Conservation (phyloP, 1,140 invertebrate species). For the Matsumurasca onukii region DNA sequence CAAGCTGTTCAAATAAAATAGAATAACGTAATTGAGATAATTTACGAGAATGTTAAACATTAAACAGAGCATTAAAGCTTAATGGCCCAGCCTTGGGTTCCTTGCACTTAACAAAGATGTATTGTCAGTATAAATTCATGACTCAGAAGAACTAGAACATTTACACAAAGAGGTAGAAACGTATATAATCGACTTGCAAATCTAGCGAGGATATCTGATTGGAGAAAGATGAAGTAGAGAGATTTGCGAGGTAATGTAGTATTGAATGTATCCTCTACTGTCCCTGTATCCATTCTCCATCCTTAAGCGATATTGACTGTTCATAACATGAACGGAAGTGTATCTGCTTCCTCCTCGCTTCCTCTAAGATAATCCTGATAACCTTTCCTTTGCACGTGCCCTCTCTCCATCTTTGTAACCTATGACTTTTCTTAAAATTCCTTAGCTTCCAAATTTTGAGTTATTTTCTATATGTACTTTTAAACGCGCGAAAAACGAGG, state of each 20-base stretch:
- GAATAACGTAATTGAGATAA: slow-evolving; percentile 15
- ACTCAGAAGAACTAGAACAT: not conserved
- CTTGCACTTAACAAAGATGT: not conserved
- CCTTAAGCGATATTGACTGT: too few species aligned
- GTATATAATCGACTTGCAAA: not conserved
- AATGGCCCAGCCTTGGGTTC: not conserved
- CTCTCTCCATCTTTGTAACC: too few species aligned
- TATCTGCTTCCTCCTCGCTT: too few species aligned
- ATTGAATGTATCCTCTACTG: not conserved
- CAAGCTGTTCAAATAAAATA: too few species aligned
- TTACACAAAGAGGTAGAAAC: not conserved
- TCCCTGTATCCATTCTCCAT: not conserved
- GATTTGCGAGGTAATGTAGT: not conserved
- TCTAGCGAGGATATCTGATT: not conserved
- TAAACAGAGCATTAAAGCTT: slow-evolving; percentile 7
- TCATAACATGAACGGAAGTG: too few species aligned
- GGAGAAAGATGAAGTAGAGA: not conserved
- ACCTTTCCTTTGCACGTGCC: too few species aligned
- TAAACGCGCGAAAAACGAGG: too few species aligned
- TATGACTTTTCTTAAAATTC: too few species aligned
- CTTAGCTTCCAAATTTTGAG: too few species aligned
- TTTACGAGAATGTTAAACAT: slow-evolving; percentile 12
- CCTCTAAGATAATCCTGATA: too few species aligned
- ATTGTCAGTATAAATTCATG: not conserved
- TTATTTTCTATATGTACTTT: too few species aligned